Evolutionary conservation across 1,140 invertebrate genomes (phyloP).

Genomic region (Acromyrmex charruanus): DNA sequence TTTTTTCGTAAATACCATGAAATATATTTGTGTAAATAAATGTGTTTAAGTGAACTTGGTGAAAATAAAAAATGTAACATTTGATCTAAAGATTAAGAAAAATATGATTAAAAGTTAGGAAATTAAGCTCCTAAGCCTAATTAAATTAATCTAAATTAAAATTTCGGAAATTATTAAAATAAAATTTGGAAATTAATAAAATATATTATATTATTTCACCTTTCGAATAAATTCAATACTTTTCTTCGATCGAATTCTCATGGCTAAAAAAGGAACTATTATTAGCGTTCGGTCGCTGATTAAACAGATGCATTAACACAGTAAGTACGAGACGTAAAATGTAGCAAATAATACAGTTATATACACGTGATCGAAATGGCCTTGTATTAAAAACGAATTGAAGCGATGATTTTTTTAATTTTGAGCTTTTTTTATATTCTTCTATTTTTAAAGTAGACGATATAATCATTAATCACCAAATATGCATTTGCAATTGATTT

Average conservation of each 20-base stretch:
- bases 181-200: background rate
- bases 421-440: background rate
- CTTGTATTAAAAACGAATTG: constrained; percentile 28
- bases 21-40: constrained; percentile 15
- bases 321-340: constrained; percentile 26
- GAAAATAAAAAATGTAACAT: background rate
- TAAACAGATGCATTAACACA: constrained; percentile 68
- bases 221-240: constrained; percentile 23
- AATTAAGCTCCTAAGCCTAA: background rate
- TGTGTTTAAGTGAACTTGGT: background rate
- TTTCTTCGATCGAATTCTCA: constrained; percentile 11
- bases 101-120: background rate
- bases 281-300: constrained; percentile 68
- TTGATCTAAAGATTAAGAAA: constrained; percentile 7
- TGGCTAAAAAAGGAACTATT: constrained; percentile 25
- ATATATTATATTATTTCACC: background rate
- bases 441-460: background rate
- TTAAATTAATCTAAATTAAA: background rate
- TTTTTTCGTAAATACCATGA: background rate
- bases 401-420: background rate
- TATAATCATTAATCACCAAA: background rate
- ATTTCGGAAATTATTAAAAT: background rate
- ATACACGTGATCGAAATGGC: constrained; percentile 27
- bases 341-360: constrained; percentile 28
- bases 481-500: background rate